A percentile compares a stretch with the other conserved stretches of the same genome.
Conservation (phyloP, 2,888 invertebrate species). For the Orthosia cruda region DNA sequence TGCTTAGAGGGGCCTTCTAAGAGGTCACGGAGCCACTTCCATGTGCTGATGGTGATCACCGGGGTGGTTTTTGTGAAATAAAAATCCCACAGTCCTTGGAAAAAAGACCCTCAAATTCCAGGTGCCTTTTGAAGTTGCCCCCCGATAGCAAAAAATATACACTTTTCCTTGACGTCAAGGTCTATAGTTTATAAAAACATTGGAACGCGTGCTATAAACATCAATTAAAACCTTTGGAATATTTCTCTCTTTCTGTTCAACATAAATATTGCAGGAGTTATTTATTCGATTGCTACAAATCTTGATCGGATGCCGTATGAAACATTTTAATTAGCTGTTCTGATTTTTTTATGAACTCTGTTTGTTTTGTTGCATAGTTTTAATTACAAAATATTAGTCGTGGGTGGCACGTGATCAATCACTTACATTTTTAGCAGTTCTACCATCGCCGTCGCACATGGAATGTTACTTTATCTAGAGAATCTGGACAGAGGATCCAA, state of each 20-base stretch:
- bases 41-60: too few species aligned
- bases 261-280: slow-evolving; percentile 13
- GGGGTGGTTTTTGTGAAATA: too few species aligned
- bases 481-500: too few species aligned
- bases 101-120: too few species aligned
- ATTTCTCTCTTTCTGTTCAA: not conserved
- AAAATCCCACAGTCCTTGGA: too few species aligned
- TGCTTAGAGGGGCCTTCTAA: too few species aligned
- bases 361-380: not conserved
- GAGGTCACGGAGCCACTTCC: too few species aligned
- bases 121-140: too few species aligned
- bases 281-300: slow-evolving; percentile 27
- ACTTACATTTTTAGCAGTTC: too few species aligned
- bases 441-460: too few species aligned
- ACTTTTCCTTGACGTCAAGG: slow-evolving; percentile 5
- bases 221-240: slow-evolving; percentile 25
- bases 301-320: not conserved
- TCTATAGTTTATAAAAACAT: slow-evolving; percentile 15
- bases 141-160: not conserved
- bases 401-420: too few species aligned
- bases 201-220: not conserved
- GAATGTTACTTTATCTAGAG: too few species aligned
- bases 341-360: slow-evolving; percentile 10
- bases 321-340: slow-evolving; percentile 27
- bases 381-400: not conserved